Evolutionary conservation across 2,113 vertebrate genomes (phyloP).

Genomic region (Ceyx cyanopectus): DNA sequence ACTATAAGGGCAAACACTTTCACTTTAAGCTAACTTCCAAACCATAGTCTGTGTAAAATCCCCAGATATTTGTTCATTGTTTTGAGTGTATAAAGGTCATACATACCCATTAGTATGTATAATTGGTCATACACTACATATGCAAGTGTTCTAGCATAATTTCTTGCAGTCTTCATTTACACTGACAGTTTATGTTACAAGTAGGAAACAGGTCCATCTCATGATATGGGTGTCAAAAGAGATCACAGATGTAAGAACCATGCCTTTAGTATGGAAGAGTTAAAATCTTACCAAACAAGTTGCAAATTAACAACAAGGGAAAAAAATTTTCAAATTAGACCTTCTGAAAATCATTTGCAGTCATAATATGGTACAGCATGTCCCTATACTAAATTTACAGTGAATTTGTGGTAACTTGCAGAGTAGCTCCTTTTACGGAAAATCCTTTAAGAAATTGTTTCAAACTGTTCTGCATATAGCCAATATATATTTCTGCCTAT

Average conservation of each 20-base stretch:
- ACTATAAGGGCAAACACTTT: neutral
- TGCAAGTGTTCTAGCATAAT: neutral
- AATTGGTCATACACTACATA: neutral
- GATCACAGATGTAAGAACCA: neutral
- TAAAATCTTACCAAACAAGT: neutral
- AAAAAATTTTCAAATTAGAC: neutral
- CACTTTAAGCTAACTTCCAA: neutral
- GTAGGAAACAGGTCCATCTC: neutral
- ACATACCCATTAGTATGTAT: neutral
- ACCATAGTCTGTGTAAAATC: neutral
- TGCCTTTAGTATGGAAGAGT: neutral
- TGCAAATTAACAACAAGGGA: neutral
- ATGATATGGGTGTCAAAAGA: neutral
- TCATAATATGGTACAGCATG: neutral
- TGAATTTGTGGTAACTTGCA: neutral
- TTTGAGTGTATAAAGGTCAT: neutral
- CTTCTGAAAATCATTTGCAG: conserved; percentile 3
- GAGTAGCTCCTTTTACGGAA: neutral
- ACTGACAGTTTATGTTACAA: neutral
- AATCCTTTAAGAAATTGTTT: neutral
- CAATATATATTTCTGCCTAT: neutral
- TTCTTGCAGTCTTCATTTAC: neutral
- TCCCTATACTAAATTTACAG: neutral
- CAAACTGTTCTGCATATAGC: neutral
- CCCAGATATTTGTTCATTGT: neutral